A percentile compares a stretch with the other conserved stretches of the same genome.
These are phyloP conservation scores for Speoplatyrhinus poulsoni DNA, from an alignment of 2,113 vertebrate species.

Conservation along the genomic window DNA sequence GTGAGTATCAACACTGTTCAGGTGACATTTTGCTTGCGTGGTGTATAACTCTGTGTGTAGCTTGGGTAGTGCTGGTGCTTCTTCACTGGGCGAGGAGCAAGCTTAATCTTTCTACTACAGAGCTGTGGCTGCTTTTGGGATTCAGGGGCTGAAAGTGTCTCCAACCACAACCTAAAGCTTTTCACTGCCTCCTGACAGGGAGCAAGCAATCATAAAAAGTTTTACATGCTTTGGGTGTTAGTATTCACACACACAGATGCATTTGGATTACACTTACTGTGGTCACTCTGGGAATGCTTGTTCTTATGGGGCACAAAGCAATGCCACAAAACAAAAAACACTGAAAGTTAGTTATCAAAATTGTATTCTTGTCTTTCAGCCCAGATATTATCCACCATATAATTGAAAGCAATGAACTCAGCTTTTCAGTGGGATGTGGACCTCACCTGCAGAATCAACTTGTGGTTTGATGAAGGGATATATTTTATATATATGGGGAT, in stretches of 20 bases:
- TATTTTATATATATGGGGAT: neutral
- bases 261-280: neutral
- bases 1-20: constrained; percentile 58
- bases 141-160: neutral
- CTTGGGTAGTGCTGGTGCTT: constrained; percentile 8
- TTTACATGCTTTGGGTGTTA: constrained; percentile 1
- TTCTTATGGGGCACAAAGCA: constrained; percentile 39
- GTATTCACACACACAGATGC: neutral
- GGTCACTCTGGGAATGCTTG: constrained; percentile 9
- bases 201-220: neutral
- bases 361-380: constrained; percentile 81
- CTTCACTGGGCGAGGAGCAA: neutral
- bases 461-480: constrained; percentile 52
- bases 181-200: neutral
- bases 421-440: constrained; percentile 66
- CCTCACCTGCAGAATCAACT: constrained; percentile 59
- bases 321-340: constrained; percentile 14
- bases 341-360: constrained; percentile 44
- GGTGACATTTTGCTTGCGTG: constrained; percentile 24
- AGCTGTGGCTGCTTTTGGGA: constrained; percentile 4
- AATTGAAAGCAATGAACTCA: constrained; percentile 73
- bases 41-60: neutral
- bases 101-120: neutral
- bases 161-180: constrained; percentile 3
- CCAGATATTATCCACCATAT: constrained; percentile 75